Evolutionary conservation across 2,113 vertebrate species (phyloP), one percentile per base, ranked within the genome.

Genomic region (Petroica traversi): DNA sequence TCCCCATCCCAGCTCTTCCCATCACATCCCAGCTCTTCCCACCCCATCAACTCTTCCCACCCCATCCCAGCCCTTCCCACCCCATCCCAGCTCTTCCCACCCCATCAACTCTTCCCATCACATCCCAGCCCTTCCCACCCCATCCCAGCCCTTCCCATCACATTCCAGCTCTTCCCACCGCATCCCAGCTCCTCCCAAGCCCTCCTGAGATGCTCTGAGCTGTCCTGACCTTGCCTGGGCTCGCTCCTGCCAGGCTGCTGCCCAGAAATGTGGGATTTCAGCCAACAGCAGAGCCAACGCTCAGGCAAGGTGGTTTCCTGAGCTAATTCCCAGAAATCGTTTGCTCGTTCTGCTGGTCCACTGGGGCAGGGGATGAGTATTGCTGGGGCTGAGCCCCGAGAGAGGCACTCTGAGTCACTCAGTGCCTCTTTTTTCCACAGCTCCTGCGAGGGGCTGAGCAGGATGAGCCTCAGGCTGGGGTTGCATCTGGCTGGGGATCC

Each of bases 401-500:
- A 73, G 63, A 18, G 8, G 26, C 46, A 29, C n/a, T 75, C 28
- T 33, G 24, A 69, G n/a, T 55, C 59, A 22, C 61, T 26, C 3
- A 1, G 1, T 4, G 63, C 25, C 54, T 40, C 18, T 58, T 3
- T 5, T 54, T 26, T 4, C 43, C 3, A 0, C 55, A 55, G 28
- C 14, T 85, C 48, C 61, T 3, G 5, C 5, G 40, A 3, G 7
- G 46, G 40, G 5, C 14, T 8, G 57, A 23, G 62, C 55, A 55
- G 54, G 85, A 55, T 5, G 49, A 71, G 59, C 57, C 77, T 61
- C 46, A 25, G 45, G 77, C 61, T 78, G 52, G 48, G 43, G 29
- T n/a, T 34, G n/a, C 52, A 24, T 33, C 83, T 77, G 84, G 22
- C 73, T 58, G 73, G 0, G 22, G 66, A 76, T 29, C 84, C 46